Conservation (phyloP, 1,140 invertebrate species). For the Aphis craccivora region DNA sequence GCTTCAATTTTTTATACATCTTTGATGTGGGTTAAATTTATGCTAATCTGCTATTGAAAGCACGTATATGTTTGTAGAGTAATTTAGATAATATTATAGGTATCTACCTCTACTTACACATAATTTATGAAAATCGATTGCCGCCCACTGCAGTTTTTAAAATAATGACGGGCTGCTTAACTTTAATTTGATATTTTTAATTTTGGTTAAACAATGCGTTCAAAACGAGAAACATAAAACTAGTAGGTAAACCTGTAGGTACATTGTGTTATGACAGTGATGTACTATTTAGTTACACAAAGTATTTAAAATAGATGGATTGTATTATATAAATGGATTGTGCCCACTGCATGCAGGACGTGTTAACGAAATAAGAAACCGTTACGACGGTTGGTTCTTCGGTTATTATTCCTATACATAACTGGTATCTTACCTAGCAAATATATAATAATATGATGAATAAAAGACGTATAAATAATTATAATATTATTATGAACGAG, state of each 20-base stretch:
- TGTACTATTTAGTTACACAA: slow-evolving; percentile 6
- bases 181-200: slow-evolving; percentile 18
- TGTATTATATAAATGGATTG: not conserved
- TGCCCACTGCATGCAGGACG: not conserved
- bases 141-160: not conserved
- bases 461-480: not conserved
- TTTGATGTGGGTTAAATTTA: not conserved
- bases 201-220: not conserved
- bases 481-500: slow-evolving; percentile 9
- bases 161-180: not conserved
- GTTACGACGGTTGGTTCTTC: slow-evolving; percentile 37
- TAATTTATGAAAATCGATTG: slow-evolving; percentile 4
- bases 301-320: slow-evolving; percentile 5
- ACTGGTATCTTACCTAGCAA: not conserved
- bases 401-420: not conserved
- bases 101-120: not conserved
- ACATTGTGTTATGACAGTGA: not conserved
- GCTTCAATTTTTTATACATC: not conserved
- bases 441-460: not conserved
- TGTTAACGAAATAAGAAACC: slow-evolving; percentile 32
- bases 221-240: not conserved
- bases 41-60: not conserved
- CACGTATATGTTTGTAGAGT: no score
- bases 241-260: slow-evolving; percentile 14
- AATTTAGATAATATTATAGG: not conserved